Evolutionary conservation across 1,140 invertebrate genomes (phyloP).

Genomic region (Zaprionus kolodkinae): DNA sequence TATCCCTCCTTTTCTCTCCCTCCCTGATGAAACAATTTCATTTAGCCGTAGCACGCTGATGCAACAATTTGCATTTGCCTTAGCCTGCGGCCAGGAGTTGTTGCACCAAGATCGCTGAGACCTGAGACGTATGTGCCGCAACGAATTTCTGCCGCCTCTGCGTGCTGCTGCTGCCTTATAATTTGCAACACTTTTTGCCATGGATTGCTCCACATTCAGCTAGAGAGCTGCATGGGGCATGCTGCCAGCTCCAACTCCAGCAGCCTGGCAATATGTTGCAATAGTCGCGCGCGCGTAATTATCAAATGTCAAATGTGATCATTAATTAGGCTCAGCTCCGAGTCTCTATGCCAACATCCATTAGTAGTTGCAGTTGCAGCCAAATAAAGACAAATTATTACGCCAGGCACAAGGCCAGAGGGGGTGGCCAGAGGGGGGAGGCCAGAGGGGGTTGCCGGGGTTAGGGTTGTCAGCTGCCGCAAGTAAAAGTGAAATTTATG

Average conservation of each 20-base stretch:
- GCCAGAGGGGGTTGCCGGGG: not conserved
- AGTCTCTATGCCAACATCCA: not conserved
- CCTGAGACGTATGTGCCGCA: not conserved
- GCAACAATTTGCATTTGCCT: slow-evolving; percentile 67
- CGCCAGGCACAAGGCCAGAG: not conserved
- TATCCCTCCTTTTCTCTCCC: slow-evolving; percentile 9
- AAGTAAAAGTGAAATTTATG: slow-evolving; percentile 75
- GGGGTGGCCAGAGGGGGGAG: not conserved
- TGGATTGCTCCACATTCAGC: slow-evolving; percentile 21
- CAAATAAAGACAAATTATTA: slow-evolving; percentile 42
- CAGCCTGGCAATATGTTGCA: slow-evolving; percentile 17
- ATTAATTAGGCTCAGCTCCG: slow-evolving; percentile 26
- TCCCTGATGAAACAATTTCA: slow-evolving; percentile 63
- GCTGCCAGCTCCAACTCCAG: no score
- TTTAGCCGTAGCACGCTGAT: slow-evolving; percentile 61
- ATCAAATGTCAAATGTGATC: slow-evolving; percentile 38
- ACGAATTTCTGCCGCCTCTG: slow-evolving; percentile 39
- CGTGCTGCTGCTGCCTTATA: slow-evolving; percentile 42
- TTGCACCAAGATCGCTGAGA: slow-evolving; percentile 10
- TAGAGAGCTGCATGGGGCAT: not conserved
- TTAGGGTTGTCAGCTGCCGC: slow-evolving; percentile 5
- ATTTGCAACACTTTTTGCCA: slow-evolving; percentile 49
- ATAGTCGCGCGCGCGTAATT: not conserved
- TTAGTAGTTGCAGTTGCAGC: slow-evolving; percentile 10
- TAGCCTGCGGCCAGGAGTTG: slow-evolving; percentile 14